These are phyloP conservation scores for Drosophila gaucha DNA, from an alignment of 2,888 invertebrate genomes.

Conservation along the genomic window DNA sequence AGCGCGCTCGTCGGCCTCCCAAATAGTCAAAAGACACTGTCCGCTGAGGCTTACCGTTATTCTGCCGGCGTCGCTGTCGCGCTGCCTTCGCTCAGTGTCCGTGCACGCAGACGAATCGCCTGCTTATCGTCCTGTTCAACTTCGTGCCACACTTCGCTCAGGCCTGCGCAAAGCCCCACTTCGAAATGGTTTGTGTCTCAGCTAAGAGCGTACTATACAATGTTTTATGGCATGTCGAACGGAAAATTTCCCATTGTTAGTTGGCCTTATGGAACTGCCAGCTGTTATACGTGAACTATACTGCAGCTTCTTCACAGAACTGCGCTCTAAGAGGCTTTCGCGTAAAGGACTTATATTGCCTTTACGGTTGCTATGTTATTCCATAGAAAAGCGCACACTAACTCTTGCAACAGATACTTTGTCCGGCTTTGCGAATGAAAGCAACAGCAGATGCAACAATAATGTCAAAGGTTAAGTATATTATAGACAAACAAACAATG, in stretches of 20 bases:
- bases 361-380: slow-evolving; percentile 1
- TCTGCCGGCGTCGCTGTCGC: slow-evolving; percentile 72
- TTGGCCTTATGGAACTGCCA: slow-evolving; percentile 27
- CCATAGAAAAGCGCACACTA: neutral
- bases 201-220: slow-evolving; percentile 24
- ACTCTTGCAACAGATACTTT: slow-evolving; percentile 10
- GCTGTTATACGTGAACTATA: slow-evolving; percentile 43
- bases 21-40: slow-evolving; percentile 82
- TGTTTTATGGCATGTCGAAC: neutral
- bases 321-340: slow-evolving; percentile 1
- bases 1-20: slow-evolving; percentile 82
- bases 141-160: slow-evolving; percentile 46
- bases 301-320: slow-evolving; percentile 10
- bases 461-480: slow-evolving; percentile 10
- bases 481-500: slow-evolving; percentile 8
- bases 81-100: slow-evolving; percentile 55
- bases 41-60: slow-evolving; percentile 61
- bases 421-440: slow-evolving; percentile 12
- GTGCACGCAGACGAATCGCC: slow-evolving; percentile 41
- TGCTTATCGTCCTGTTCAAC: slow-evolving; percentile 11
- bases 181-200: slow-evolving; percentile 66
- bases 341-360: slow-evolving; percentile 8
- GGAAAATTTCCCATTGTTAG: slow-evolving; percentile 40
- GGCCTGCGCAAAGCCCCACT: slow-evolving; percentile 54
- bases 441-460: slow-evolving; percentile 3